A percentile compares a stretch with the other conserved stretches of the same genome.
These are phyloP conservation scores for Vollenhovia emeryi DNA, from an alignment of 1,140 invertebrate genomes.

Conservation along the genomic window DNA sequence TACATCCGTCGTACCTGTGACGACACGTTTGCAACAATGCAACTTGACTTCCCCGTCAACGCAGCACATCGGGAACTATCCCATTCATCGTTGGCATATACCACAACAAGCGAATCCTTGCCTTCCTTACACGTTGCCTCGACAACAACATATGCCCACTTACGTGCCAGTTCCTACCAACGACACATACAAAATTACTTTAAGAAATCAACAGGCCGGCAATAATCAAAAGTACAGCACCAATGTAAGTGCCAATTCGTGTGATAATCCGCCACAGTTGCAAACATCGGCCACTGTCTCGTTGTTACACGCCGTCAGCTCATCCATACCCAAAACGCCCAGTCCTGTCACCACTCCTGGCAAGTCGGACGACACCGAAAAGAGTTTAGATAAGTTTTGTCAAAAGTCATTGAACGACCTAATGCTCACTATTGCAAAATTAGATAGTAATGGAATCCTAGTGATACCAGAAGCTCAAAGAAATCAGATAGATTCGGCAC, in stretches of 20 bases:
- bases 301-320: slow-evolving; percentile 87
- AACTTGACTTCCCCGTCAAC: slow-evolving; percentile 70
- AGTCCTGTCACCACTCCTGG: slow-evolving; percentile 86
- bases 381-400: slow-evolving; percentile 91
- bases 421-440: slow-evolving; percentile 93
- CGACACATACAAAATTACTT: slow-evolving; percentile 89
- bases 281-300: slow-evolving; percentile 64
- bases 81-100: slow-evolving; percentile 81
- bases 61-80: slow-evolving; percentile 72
- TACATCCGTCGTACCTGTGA: slow-evolving; percentile 74
- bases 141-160: slow-evolving; percentile 68
- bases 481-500: slow-evolving; percentile 81
- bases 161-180: slow-evolving; percentile 80
- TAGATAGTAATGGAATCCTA: slow-evolving; percentile 93
- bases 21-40: slow-evolving; percentile 78
- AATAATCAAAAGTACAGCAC: slow-evolving; percentile 77
- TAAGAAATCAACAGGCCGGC: slow-evolving; percentile 83
- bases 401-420: slow-evolving; percentile 93
- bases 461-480: slow-evolving; percentile 87
- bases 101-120: slow-evolving; percentile 80
- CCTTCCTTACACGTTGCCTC: slow-evolving; percentile 66
- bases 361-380: slow-evolving; percentile 85
- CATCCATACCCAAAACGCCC: slow-evolving; percentile 93
- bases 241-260: slow-evolving; percentile 66
- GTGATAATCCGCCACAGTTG: slow-evolving; percentile 62